These are phyloP conservation scores for Nymphalis c-album DNA, from an alignment of 2,888 invertebrate genomes.

Conservation along the genomic window DNA sequence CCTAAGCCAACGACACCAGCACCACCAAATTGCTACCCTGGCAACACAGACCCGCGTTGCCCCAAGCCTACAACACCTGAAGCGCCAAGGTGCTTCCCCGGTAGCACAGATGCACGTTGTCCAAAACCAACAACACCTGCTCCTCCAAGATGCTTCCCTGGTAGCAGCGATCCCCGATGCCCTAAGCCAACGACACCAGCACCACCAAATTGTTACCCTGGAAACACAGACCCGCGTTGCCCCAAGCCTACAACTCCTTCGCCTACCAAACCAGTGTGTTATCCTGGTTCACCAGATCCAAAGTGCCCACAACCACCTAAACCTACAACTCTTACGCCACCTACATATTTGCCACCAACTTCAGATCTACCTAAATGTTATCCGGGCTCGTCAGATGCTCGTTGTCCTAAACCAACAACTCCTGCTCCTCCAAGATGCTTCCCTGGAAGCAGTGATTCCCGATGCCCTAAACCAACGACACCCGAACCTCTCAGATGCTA, in stretches of 20 bases:
- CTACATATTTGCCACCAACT: slow-evolving; percentile 55
- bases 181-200: too few relatives aligned
- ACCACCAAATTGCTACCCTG: too few relatives aligned
- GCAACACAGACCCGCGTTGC: too few relatives aligned
- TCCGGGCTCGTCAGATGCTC: slow-evolving; percentile 52
- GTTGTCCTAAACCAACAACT: slow-evolving; percentile 44
- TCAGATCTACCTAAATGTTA: slow-evolving; percentile 46
- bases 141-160: too few relatives aligned
- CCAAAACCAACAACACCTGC: too few relatives aligned
- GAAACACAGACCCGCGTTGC: too few relatives aligned
- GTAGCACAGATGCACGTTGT: too few relatives aligned
- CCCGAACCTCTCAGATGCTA: background rate
- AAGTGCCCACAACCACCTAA: slow-evolving; percentile 55
- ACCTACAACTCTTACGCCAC: slow-evolving; percentile 47
- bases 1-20: too few relatives aligned
- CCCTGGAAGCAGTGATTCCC: slow-evolving; percentile 61
- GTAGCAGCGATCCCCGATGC: too few relatives aligned
- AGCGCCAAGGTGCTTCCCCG: too few relatives aligned
- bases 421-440: slow-evolving; percentile 52
- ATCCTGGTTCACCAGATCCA: slow-evolving; percentile 58
- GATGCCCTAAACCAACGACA: slow-evolving; percentile 53
- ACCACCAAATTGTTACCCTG: too few relatives aligned
- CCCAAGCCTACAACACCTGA: too few relatives aligned
- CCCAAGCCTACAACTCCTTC: slow-evolving; percentile 46
- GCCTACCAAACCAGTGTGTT: slow-evolving; percentile 44